Evolutionary conservation across 2,888 invertebrate genomes (phyloP).

Genomic region (Dermolepida albohirtum): DNA sequence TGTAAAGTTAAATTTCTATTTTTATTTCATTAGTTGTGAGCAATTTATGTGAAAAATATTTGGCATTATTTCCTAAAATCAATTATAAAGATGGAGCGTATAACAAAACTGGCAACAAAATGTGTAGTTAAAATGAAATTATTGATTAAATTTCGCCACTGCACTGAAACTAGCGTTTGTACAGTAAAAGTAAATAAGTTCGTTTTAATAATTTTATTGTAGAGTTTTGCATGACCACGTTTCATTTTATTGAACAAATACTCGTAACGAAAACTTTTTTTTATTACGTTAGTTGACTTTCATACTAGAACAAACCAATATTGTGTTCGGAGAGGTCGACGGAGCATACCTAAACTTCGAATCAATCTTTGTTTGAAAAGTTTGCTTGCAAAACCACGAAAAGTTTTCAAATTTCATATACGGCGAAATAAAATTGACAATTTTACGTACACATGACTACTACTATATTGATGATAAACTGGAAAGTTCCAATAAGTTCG

Average conservation of each 20-base stretch:
- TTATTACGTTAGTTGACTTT: constrained; percentile 21
- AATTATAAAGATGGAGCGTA: no score
- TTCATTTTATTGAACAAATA: constrained; percentile 19
- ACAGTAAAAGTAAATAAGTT: not conserved
- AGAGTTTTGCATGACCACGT: not conserved
- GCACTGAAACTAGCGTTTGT: no score
- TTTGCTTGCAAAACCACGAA: constrained; percentile 18
- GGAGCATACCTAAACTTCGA: constrained; percentile 31
- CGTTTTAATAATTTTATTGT: not conserved
- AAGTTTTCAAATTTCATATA: constrained; percentile 40
- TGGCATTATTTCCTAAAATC: no score
- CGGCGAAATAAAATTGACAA: constrained; percentile 20
- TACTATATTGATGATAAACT: constrained; percentile 12
- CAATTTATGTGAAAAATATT: no score
- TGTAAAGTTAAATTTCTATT: no score
- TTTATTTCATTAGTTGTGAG: no score
- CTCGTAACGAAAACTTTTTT: constrained; percentile 2
- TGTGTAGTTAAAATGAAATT: no score
- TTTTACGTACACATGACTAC: constrained; percentile 26
- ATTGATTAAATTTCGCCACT: no score
- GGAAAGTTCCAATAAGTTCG: not conserved
- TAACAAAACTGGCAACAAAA: no score
- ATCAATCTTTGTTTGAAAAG: constrained; percentile 40
- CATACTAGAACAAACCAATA: constrained; percentile 34
- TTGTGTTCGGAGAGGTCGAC: constrained; percentile 23